Conservation (phyloP, 2,113 vertebrate species). For the Halichoeres trimaculatus region DNA sequence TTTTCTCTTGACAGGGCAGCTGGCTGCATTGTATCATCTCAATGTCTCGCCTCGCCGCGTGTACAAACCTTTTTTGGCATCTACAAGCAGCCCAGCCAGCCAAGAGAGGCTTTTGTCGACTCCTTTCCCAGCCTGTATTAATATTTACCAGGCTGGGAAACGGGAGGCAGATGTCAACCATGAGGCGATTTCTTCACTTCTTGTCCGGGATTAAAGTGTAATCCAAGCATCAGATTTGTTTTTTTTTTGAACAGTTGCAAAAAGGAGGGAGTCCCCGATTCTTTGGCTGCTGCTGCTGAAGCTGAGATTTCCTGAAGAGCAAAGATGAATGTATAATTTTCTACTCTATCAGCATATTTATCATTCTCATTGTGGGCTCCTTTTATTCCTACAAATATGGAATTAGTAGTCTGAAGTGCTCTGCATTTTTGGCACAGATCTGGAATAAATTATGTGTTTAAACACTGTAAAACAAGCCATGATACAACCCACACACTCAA, state of each 20-base stretch:
- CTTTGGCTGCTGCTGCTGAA: slow-evolving; percentile 7
- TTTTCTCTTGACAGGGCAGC: slow-evolving; percentile 39
- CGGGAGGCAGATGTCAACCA: slow-evolving; percentile 67
- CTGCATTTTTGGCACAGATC: neutral
- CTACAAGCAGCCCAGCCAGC: slow-evolving; percentile 55
- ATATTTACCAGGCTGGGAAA: slow-evolving; percentile 74
- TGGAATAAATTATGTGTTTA: neutral
- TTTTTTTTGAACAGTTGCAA: slow-evolving; percentile 20
- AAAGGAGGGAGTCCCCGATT: neutral
- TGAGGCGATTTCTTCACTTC: slow-evolving; percentile 39
- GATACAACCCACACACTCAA: slow-evolving; percentile 17
- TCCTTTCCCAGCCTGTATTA: slow-evolving; percentile 71
- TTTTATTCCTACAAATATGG: neutral
- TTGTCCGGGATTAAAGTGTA: slow-evolving; percentile 67
- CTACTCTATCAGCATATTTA: neutral
- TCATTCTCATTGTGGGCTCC: neutral
- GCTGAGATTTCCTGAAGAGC: slow-evolving; percentile 18
- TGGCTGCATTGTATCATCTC: slow-evolving; percentile 63
- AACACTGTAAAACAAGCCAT: neutral
- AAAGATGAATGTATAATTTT: neutral
- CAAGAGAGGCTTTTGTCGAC: slow-evolving; percentile 65
- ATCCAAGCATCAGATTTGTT: slow-evolving; percentile 65
- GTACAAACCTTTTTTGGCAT: slow-evolving; percentile 68
- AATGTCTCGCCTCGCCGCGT: slow-evolving; percentile 51
- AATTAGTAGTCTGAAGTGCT: neutral